Base-by-base conservation (phyloP, 2,888 invertebrate species). In the Seira ritae region DNA sequence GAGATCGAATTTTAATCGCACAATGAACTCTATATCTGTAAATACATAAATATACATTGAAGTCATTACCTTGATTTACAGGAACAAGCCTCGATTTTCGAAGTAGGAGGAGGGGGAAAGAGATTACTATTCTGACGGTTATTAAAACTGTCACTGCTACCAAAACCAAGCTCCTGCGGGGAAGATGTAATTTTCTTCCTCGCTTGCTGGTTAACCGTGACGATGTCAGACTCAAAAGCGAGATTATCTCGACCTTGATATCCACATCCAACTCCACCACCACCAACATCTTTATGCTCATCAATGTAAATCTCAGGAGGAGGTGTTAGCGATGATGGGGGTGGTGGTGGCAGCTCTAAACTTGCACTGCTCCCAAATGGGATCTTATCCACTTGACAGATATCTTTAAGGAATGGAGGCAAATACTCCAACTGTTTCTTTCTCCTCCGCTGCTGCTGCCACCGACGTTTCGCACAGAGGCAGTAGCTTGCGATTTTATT, bases 141-240 rank as follows among this genome's bases (percentile, higher is more conserved):
- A 31, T 31, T 31, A 31, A 8, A 31, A 31, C 31, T 31, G 31
- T 31, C 31, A 31, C 3, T 31, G 8, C 3, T 31, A 8, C 8
- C 8, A 31, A 2, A 31, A 31, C n/a, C n/a, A n/a, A n/a, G n/a
- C n/a, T n/a, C n/a, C n/a, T n/a, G n/a, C 62, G 46, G 31, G 0
- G 50, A 31, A 19, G 60, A 60, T 60, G 69, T 22, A 23, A 37
- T n/a, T 19, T 50, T 55, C 46, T 24, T 42, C 60, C 62, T 71
- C 10, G 23, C 15, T 50, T 23, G 19, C 60, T 65, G 66, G 72
- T 37, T 79, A 60, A 31, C 79, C 62, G 79, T 62, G 72, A 73
- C 81, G 24, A 74, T 60, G 60, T 82, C 82, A 62, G 82, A 76
- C 68, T 82, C 82, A 77, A 82, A 82, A 55, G 82, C 82, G 23